phyloP scores from a whole-genome alignment of 1,140 invertebrate species.

The Drosophila equinoxialis region DNA sequence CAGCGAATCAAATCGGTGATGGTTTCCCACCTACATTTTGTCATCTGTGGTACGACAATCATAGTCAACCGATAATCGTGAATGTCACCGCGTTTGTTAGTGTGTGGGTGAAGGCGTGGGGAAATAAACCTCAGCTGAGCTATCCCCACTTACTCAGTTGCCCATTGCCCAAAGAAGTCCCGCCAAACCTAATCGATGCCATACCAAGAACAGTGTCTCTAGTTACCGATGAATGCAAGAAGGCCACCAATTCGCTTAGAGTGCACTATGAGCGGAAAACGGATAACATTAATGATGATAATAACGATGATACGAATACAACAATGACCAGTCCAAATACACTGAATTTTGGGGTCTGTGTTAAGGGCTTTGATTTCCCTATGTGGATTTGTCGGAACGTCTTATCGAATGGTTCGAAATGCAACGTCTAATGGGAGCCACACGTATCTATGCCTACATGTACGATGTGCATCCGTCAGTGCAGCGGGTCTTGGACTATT shows the following conservation, averaged over 20 bases:
- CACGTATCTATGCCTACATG: conserved; percentile 95
- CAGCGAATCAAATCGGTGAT: conserved; percentile 92
- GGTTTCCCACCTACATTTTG: conserved; percentile 88
- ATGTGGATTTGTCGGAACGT: conserved; percentile 93
- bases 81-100: conserved; percentile 92
- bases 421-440: conserved; percentile 92
- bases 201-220: conserved; percentile 92
- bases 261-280: conserved; percentile 88
- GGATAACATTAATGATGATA: background rate
- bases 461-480: conserved; percentile 95
- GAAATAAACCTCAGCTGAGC: conserved; percentile 92
- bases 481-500: conserved; percentile 88
- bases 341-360: conserved; percentile 94
- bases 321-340: background rate
- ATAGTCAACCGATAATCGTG: conserved; percentile 88
- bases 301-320: background rate
- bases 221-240: conserved; percentile 90
- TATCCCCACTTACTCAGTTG: conserved; percentile 95
- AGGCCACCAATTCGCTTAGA: conserved; percentile 91
- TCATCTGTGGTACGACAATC: conserved; percentile 93
- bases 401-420: conserved; percentile 97
- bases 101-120: conserved; percentile 95
- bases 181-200: conserved; percentile 83
- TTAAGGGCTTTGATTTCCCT: conserved; percentile 95
- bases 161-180: conserved; percentile 88